These are phyloP conservation scores for Dasyornis broadbenti DNA, from an alignment of 2,113 vertebrate species.

Conservation along the genomic window DNA sequence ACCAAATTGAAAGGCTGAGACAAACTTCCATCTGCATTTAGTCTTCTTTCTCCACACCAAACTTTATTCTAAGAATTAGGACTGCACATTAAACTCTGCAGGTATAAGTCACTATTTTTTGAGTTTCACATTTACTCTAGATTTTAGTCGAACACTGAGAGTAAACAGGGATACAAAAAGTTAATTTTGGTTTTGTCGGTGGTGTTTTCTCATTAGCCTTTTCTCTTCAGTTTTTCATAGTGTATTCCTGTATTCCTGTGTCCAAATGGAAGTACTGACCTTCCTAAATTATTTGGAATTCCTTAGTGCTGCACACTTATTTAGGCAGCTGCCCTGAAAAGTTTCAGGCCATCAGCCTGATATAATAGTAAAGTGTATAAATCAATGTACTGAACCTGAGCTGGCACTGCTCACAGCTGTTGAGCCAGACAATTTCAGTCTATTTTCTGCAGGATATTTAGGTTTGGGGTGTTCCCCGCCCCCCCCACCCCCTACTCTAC, in stretches of 20 bases:
- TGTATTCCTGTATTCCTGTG: neutral
- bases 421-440: neutral
- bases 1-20: neutral
- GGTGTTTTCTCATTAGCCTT: neutral
- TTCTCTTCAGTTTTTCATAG: neutral
- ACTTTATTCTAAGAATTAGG: neutral
- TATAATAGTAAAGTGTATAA: neutral
- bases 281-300: neutral
- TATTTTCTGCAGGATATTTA: neutral
- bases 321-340: neutral
- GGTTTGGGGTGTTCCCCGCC: accelerated
- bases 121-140: neutral
- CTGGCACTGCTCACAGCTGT: neutral
- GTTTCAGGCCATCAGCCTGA: neutral
- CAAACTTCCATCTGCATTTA: neutral
- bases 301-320: neutral
- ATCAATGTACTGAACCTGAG: neutral
- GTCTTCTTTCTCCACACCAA: neutral
- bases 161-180: neutral
- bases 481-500: too few species aligned
- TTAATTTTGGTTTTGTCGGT: neutral
- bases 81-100: neutral
- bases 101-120: neutral
- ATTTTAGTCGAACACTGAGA: neutral
- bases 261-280: neutral